These are phyloP conservation scores for Drosophila bunnanda DNA, from an alignment of 2,888 invertebrate species.

Conservation along the genomic window DNA sequence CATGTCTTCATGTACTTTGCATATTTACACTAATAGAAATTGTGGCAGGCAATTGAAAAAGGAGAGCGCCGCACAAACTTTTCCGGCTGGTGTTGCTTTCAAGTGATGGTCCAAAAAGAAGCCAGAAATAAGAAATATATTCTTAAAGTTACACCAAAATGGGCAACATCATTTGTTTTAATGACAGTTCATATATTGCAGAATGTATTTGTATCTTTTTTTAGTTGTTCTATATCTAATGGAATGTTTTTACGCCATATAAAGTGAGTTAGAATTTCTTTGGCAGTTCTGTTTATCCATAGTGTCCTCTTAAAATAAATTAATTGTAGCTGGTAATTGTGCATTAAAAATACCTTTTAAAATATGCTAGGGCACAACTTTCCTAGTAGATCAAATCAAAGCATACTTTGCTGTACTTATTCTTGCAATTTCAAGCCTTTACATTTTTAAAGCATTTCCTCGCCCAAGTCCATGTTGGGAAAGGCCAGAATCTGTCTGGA, in stretches of 20 bases:
- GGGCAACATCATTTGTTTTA: background rate
- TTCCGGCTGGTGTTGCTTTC: conserved; percentile 36
- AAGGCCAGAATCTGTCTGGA: conserved; percentile 5
- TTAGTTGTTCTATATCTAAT: no score
- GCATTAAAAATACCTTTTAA: no score
- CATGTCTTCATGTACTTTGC: conserved; percentile 81
- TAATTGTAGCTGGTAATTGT: no score
- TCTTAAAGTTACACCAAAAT: background rate
- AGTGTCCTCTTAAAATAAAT: background rate
- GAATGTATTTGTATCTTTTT: background rate
- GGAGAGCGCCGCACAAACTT: conserved; percentile 61
- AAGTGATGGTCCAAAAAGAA: background rate
- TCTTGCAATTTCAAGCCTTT: background rate
- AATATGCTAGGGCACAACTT: no score
- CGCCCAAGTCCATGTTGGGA: background rate
- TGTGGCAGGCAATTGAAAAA: conserved; percentile 74
- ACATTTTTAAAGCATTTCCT: background rate
- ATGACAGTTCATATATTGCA: background rate
- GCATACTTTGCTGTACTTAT: background rate
- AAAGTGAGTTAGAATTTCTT: no score
- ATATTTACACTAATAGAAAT: conserved; percentile 82
- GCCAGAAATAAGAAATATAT: background rate
- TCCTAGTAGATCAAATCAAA: background rate
- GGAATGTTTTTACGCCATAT: no score
- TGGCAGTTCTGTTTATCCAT: background rate